Conservation (phyloP, 2,797 vertebrate genomes). For the Sus cebifrons region DNA sequence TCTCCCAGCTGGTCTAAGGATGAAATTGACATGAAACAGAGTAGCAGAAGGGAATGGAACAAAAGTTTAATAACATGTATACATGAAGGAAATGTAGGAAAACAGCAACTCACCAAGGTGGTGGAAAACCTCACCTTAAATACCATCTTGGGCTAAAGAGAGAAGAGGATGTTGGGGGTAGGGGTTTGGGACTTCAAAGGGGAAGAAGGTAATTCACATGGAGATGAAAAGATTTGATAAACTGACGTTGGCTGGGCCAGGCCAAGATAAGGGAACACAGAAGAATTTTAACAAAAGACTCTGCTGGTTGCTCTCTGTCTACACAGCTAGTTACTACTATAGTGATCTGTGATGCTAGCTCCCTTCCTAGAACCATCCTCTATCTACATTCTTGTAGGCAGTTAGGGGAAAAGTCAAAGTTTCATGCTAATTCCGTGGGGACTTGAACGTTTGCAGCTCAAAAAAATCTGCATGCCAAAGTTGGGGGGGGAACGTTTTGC, state of each 20-base stretch:
- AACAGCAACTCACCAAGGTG: neutral
- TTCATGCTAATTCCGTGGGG: neutral
- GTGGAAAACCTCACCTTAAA: neutral
- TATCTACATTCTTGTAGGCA: neutral
- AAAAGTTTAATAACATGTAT: neutral
- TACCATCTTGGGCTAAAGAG: neutral
- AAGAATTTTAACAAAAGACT: neutral
- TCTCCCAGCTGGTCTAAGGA: neutral
- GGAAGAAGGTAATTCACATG: neutral
- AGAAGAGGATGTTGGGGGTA: neutral
- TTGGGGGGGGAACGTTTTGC: neutral
- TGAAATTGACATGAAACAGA: neutral
- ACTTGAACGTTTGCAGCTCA: neutral
- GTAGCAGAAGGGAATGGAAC: neutral
- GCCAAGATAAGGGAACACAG: neutral
- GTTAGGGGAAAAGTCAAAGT: neutral
- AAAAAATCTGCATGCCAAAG: neutral
- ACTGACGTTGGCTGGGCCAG: neutral
- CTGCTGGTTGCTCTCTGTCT: neutral
- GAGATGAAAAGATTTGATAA: neutral
- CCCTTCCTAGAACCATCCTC: neutral
- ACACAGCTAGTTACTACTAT: neutral
- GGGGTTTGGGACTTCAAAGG: neutral
- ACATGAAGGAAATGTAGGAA: neutral
- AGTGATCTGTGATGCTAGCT: neutral